Base-by-base conservation (phyloP, 2,113 vertebrate species). In the Todiramphus chloris region DNA sequence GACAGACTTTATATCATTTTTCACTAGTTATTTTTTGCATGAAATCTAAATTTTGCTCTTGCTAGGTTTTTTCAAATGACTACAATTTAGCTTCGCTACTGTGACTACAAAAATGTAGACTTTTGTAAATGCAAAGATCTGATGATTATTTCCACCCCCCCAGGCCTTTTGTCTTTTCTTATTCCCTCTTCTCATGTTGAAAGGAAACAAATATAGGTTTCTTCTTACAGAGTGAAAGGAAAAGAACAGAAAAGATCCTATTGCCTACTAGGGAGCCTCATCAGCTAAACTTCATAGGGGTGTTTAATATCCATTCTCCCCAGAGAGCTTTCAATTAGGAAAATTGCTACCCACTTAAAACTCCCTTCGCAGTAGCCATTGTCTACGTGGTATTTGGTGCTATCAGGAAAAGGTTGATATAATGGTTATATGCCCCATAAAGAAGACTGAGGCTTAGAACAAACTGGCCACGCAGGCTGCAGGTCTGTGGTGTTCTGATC, bases 281-380 rank as follows among this genome's bases (percentile, higher is more conserved):
- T 63, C 80, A 87, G 58, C 51, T 64, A 56, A 79, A 39, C 62
- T 87, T 90, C 69, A 69, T 46, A 55, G 55, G 20, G 35, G 30
- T 87, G 30, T 81, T 95, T 93, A 81, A 90, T 88, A 94, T 94
- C 51, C 35, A 69, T 91, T 89, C 39, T 83, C 43, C 48, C 41
- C 37, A 35, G 55, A 59, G 0, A 79, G 68, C 83, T 88, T 94
- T 83, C 78, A 89, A 46, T 83, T 80, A 85, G 25, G 68, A 41
- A 87, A 96, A 94, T 76, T 95, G 58, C 56, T 82, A 67, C 43
- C 19, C 39, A 62, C 43, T 92, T 83, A 78, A 64, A 95, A 41
- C 53, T 94, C 50, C 56, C 73, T 87, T 87, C 62, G 41, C 41
- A 67, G 44, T 46, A 93, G 67, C 84, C 64, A 41, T 39, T 75